Evolutionary conservation across 2,113 vertebrate species (phyloP), one percentile per base, ranked within the genome.

Genomic region (Coptodon rendalli): DNA sequence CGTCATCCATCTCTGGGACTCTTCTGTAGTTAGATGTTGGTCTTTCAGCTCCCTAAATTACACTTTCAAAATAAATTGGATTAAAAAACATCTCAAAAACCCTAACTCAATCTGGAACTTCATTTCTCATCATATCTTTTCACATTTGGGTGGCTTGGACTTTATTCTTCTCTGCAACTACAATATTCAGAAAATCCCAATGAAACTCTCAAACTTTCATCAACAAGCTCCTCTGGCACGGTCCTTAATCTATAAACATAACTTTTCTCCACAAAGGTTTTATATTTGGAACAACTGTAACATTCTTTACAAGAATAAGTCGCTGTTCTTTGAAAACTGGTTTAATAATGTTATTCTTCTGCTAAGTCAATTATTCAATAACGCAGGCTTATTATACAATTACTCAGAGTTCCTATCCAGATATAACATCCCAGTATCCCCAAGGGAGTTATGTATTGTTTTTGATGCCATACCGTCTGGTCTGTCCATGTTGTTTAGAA

Each of bases 191-290:
- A 57, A 57, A 16, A 16, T 57, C 56, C 13, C 13, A 57, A 29
- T 29, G 4, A 59, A 59, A 16, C 56, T 57, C 45, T 16, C 56
- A 16, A 29, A 29, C 56, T 0, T 59, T 29, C 3, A 29, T 59
- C 56, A 59, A 57, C 56, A 3, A 50, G 45, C 45, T 50, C 13
- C 3, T 57, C 29, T 3, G 56, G 56, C 56, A 3, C 7, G 0
- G 56, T 57, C n/a, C 24, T 57, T 57, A 1, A 0, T 29, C 24
- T 36, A 36, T 9, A 36, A 36, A 31, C 56, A 59, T 0, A 59
- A 1, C 27, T 17, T 59, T 59, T 59, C 56, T 59, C 14, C 57
- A 61, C 57, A 61, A 1, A 31, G 27, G 1, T 61, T 0, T 57
- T 0, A 57, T 57, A 27, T 57, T 57, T 57, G 12, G 54, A 57